These are phyloP conservation scores for Tetragnatha montana DNA, from an alignment of 2,888 invertebrate species.

Conservation along the genomic window DNA sequence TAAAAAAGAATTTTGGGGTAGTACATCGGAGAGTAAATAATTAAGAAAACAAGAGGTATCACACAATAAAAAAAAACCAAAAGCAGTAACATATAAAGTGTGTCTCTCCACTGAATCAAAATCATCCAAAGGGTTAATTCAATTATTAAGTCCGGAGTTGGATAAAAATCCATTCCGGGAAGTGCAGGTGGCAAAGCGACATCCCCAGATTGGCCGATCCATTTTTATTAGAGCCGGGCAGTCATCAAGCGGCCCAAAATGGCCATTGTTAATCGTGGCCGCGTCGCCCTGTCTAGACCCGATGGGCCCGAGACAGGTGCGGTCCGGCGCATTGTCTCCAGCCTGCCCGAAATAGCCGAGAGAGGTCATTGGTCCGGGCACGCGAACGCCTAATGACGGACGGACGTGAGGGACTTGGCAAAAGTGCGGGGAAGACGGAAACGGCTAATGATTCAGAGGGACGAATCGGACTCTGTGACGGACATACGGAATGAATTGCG, in stretches of 20 bases:
- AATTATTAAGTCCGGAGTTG: not conserved
- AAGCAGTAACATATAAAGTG: not conserved
- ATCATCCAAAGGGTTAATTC: not conserved
- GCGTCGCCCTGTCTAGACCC: constrained; percentile 57
- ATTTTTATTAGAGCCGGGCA: constrained; percentile 32
- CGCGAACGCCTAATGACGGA: constrained; percentile 22
- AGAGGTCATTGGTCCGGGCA: constrained; percentile 50
- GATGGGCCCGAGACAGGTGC: constrained; percentile 61
- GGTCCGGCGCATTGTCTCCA: constrained; percentile 51
- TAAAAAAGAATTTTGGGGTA: too few relatives aligned
- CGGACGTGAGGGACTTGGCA: constrained; percentile 32
- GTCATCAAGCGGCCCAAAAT: constrained; percentile 30
- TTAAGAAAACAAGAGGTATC: too few relatives aligned
- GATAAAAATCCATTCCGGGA: not conserved
- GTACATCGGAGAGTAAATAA: too few relatives aligned
- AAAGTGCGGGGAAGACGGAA: constrained; percentile 11
- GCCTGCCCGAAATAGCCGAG: constrained; percentile 45
- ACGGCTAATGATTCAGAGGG: not conserved
- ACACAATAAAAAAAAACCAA: too few relatives aligned
- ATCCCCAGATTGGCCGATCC: not conserved
- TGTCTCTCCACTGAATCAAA: not conserved
- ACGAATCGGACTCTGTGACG: not conserved
- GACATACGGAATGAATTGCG: not conserved
- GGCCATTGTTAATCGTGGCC: constrained; percentile 24
- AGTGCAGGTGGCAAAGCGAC: not conserved